Conservation (phyloP, 1,140 invertebrate species). For the Pseudomyrmex concolor region DNA sequence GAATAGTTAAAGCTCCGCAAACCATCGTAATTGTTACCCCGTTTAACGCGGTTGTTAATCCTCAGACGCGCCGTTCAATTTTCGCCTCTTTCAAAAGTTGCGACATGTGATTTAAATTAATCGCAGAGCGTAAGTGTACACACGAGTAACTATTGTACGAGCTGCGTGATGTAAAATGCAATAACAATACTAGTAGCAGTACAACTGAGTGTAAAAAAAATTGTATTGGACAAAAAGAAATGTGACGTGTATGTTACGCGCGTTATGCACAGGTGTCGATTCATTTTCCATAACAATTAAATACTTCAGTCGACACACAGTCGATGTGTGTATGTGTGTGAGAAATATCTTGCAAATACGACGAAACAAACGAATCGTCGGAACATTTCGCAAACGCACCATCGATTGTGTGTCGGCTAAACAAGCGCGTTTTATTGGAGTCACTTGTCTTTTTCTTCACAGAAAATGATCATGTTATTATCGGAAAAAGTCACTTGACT, state of each 20-base stretch:
- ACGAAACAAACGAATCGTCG: slow-evolving; percentile 25
- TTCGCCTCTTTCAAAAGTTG: neutral
- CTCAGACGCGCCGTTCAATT: neutral
- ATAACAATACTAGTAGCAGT: no score
- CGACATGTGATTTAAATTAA: slow-evolving; percentile 2
- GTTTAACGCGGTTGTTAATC: slow-evolving; percentile 16
- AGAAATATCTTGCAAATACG: neutral
- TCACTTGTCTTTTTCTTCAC: neutral
- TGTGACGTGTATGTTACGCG: no score
- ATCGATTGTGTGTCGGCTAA: neutral
- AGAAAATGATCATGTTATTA: neutral
- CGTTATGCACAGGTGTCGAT: neutral
- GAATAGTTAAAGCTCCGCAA: slow-evolving; percentile 19
- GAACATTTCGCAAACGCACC: neutral
- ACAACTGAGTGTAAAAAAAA: neutral
- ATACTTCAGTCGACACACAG: slow-evolving; percentile 21
- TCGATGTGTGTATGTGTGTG: neutral
- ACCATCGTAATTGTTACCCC: neutral
- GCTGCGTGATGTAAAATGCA: neutral
- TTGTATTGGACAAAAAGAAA: neutral
- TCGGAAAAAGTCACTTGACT: neutral
- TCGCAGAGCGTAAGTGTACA: neutral
- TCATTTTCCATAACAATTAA: slow-evolving; percentile 20
- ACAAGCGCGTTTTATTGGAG: slow-evolving; percentile 1
- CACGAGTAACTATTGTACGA: no score